phyloP scores from a whole-genome alignment of 2,797 vertebrate species.

The Psittacula echo region DNA sequence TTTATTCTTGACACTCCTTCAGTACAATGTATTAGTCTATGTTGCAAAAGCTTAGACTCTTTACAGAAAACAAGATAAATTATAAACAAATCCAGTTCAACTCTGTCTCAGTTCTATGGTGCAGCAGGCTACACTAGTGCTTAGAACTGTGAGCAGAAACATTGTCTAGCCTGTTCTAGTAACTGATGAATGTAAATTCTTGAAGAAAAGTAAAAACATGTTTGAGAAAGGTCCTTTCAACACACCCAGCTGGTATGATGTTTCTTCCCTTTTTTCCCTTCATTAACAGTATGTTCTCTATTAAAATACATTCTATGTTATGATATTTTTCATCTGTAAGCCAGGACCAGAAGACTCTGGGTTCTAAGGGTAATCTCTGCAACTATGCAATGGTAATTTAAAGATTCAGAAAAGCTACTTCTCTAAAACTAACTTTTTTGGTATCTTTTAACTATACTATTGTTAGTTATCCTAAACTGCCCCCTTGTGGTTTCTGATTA shows the following conservation, averaged over 20 bases:
- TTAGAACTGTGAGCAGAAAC: not conserved
- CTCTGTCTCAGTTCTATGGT: not conserved
- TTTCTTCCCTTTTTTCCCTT: not conserved
- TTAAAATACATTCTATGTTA: not conserved
- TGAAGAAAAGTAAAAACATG: not conserved
- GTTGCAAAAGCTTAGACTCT: not conserved
- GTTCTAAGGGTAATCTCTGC: not conserved
- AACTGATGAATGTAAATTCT: not conserved
- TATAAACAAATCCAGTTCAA: not conserved
- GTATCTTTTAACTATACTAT: not conserved
- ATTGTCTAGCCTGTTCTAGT: not conserved
- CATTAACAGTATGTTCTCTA: not conserved
- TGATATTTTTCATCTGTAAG: not conserved
- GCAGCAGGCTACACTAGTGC: not conserved
- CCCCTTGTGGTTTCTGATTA: slow-evolving; percentile 46
- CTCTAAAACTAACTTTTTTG: not conserved
- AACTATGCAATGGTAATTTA: not conserved
- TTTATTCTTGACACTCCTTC: not conserved
- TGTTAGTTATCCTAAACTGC: slow-evolving; percentile 54
- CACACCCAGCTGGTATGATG: not conserved
- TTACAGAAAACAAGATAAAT: not conserved
- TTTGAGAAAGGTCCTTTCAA: not conserved
- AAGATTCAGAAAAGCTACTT: slow-evolving; percentile 3
- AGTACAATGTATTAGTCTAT: not conserved
- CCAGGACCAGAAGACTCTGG: not conserved